Evolutionary conservation across 2,888 invertebrate species (phyloP), one percentile per base, ranked within the genome.

Genomic region (Acutogordius australiensis): DNA sequence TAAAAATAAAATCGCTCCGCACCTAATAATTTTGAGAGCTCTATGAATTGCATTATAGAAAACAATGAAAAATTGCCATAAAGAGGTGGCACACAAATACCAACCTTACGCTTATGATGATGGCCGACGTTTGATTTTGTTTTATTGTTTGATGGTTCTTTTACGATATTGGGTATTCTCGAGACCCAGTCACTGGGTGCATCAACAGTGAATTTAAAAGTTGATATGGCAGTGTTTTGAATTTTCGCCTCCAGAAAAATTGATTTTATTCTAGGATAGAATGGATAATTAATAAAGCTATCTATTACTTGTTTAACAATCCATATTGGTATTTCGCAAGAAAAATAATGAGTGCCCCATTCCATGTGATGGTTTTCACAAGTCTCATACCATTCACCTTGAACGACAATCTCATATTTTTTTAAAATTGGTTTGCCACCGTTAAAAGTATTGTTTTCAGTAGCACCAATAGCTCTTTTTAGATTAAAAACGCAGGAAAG

Each of bases 341-440:
- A 65, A 56, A 68, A 65, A 57, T 69, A 67, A 64, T 66, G 68
- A 23, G 69, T 70, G 8, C 68, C 69, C 62, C 65, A 69, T 2
- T 62, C 62, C 62, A 66, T 67, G 2, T 65, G 66, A 62, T 70
- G 70, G 63, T 70, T 70, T 61, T 70, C 70, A 63, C 69, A 68
- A 67, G 70, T 67, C 62, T 68, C 68, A 57, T 68, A 66, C n/a
- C n/a, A n/a, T n/a, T n/a, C n/a, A n/a, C n/a, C n/a, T n/a, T n/a
- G n/a, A n/a, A n/a, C n/a, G n/a, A n/a, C n/a, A n/a, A n/a, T n/a
- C n/a, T n/a, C n/a, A n/a, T n/a, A n/a, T n/a, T n/a, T n/a, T n/a
- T n/a, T n/a, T n/a, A n/a, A n/a, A n/a, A n/a, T n/a, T n/a, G n/a
- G n/a, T n/a, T n/a, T n/a, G n/a, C n/a, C n/a, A n/a, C n/a, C n/a